Evolutionary conservation across 2,888 invertebrate genomes (phyloP).

Genomic region (Candidula unifasciata): DNA sequence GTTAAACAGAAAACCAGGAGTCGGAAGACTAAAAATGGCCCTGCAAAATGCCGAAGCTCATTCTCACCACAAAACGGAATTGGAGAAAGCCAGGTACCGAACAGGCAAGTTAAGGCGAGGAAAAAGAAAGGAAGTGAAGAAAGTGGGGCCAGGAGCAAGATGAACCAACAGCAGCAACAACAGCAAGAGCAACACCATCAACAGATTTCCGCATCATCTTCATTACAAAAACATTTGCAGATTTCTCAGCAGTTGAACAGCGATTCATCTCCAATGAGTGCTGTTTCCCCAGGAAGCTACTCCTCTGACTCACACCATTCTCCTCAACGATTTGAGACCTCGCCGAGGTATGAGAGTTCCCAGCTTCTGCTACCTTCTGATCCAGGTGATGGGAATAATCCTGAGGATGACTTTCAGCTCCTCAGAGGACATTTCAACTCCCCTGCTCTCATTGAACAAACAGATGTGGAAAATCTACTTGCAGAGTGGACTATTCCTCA

Average conservation of each 20-base stretch:
- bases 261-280: slow-evolving; percentile 63
- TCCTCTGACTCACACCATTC: slow-evolving; percentile 68
- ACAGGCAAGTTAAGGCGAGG: slow-evolving; percentile 27
- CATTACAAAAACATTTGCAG: slow-evolving; percentile 21
- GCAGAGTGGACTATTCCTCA: slow-evolving; percentile 36
- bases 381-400: background rate
- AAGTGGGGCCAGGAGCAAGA: slow-evolving; percentile 25
- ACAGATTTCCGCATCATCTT: slow-evolving; percentile 17
- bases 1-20: slow-evolving; percentile 56
- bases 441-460: slow-evolving; percentile 16
- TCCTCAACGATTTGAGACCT: slow-evolving; percentile 65
- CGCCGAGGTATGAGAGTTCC: slow-evolving; percentile 57
- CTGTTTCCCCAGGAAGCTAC: slow-evolving; percentile 65
- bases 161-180: slow-evolving; percentile 37
- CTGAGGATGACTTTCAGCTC: slow-evolving; percentile 57
- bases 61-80: slow-evolving; percentile 7
- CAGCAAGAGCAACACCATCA: slow-evolving; percentile 38
- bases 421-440: slow-evolving; percentile 58
- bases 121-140: slow-evolving; percentile 60
- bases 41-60: background rate
- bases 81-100: background rate
- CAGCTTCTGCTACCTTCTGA: slow-evolving; percentile 35
- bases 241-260: slow-evolving; percentile 54
- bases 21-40: slow-evolving; percentile 51
- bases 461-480: slow-evolving; percentile 31